phyloP scores from a whole-genome alignment of 2,113 vertebrate species.

The Copsychus sechellarum region DNA sequence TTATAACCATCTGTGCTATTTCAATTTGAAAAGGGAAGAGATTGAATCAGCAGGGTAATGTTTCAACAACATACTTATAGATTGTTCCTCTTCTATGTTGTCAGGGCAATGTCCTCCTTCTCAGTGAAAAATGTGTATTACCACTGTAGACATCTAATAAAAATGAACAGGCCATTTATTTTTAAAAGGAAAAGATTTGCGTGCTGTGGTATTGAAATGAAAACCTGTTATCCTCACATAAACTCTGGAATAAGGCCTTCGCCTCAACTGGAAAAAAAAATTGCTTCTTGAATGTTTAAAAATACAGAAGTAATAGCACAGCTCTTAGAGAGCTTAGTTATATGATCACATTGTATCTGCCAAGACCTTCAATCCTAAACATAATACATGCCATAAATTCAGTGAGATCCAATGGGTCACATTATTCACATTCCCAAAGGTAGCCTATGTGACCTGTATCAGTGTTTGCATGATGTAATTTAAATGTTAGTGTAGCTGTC shows the following conservation, averaged over 20 bases:
- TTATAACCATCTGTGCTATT: neutral
- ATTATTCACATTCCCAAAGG: neutral
- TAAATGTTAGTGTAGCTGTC: neutral
- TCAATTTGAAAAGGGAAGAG: neutral
- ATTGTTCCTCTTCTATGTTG: neutral
- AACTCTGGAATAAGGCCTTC: neutral
- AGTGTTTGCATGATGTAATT: neutral
- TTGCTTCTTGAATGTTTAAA: neutral
- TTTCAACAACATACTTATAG: neutral
- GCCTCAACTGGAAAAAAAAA: neutral
- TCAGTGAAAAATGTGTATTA: neutral
- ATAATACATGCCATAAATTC: neutral
- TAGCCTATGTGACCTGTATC: neutral
- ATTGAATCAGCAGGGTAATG: neutral
- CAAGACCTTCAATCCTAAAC: neutral
- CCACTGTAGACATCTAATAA: neutral
- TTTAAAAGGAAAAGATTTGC: neutral
- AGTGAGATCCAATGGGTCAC: neutral
- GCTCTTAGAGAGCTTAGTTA: neutral
- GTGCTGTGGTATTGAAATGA: neutral
- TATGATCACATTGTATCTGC: neutral
- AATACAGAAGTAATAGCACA: neutral
- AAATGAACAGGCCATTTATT: constrained; percentile 26
- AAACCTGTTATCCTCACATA: neutral
- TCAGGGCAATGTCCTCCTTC: neutral